A percentile compares a stretch with the other conserved stretches of the same genome.
phyloP scores from a whole-genome alignment of 2,888 invertebrate genomes.

The Orthosia incerta region DNA sequence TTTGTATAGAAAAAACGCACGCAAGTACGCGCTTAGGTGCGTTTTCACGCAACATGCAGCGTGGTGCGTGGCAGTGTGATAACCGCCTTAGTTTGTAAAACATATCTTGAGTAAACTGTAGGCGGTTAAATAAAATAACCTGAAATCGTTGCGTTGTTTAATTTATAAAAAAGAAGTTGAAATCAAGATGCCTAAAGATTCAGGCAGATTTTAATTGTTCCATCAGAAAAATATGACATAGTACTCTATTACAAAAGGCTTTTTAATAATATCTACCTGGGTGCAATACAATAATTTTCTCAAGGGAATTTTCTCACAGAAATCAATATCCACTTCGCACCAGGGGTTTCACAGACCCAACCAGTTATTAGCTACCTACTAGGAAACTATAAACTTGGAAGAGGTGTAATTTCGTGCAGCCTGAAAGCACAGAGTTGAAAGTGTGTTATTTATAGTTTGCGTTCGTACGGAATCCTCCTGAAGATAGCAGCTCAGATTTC shows the following conservation, averaged over 20 bases:
- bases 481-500: conserved; percentile 27
- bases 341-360: conserved; percentile 17
- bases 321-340: conserved; percentile 37
- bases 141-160: too few species aligned
- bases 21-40: too few species aligned
- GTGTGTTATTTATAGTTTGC: conserved; percentile 47
- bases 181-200: background rate
- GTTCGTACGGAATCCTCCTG: conserved; percentile 30
- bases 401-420: conserved; percentile 42
- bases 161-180: background rate
- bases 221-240: background rate
- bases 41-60: too few species aligned
- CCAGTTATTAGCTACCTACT: conserved; percentile 47
- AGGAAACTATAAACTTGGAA: conserved; percentile 61
- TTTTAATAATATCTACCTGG: background rate
- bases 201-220: background rate
- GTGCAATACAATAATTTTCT: conserved; percentile 6
- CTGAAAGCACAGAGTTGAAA: conserved; percentile 29
- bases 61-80: too few species aligned
- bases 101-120: too few species aligned
- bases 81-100: too few species aligned
- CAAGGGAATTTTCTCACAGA: conserved; percentile 5
- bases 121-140: too few species aligned
- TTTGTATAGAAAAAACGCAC: too few species aligned
- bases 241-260: too few species aligned